These are phyloP conservation scores for Epizoanthus rinbou DNA, from an alignment of 92 coral and sea anemone species.

Conservation along the genomic window DNA sequence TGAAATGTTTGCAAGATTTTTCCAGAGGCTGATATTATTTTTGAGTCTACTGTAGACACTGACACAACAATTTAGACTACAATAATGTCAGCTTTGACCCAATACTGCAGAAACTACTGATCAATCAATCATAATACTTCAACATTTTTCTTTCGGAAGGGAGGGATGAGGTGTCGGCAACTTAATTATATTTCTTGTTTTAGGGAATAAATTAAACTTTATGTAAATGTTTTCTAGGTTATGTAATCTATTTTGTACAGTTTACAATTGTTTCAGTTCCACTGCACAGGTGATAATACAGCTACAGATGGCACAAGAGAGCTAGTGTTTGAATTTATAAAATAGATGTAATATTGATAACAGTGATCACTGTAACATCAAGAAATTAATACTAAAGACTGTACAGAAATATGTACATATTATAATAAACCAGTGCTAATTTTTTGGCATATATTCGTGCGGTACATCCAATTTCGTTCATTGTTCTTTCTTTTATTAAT, in stretches of 20 bases:
- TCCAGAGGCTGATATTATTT: neutral
- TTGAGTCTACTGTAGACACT: neutral
- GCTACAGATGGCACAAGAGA: neutral
- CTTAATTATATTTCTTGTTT: neutral
- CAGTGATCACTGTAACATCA: neutral
- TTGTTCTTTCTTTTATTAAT: conserved; percentile 7
- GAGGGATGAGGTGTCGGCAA: neutral
- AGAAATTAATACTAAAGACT: conserved; percentile 1
- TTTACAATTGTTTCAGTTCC: conserved; percentile 25
- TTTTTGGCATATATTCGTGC: conserved; percentile 4
- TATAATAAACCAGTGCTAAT: conserved; percentile 41
- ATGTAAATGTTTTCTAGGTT: conserved; percentile 31
- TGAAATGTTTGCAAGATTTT: neutral
- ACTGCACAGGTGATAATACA: neutral
- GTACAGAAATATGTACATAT: conserved; percentile 41
- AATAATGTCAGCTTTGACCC: neutral
- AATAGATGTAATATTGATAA: neutral
- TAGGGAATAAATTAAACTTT: conserved; percentile 6
- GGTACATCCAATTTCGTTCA: neutral
- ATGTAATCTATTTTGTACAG: conserved; percentile 20
- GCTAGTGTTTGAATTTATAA: conserved; percentile 4
- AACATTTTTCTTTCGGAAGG: neutral
- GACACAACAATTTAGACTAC: neutral
- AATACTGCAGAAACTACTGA: neutral
- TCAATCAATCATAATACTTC: neutral